Base-by-base conservation (phyloP, 2,797 vertebrate genomes). In the Sebastes cheni region DNA sequence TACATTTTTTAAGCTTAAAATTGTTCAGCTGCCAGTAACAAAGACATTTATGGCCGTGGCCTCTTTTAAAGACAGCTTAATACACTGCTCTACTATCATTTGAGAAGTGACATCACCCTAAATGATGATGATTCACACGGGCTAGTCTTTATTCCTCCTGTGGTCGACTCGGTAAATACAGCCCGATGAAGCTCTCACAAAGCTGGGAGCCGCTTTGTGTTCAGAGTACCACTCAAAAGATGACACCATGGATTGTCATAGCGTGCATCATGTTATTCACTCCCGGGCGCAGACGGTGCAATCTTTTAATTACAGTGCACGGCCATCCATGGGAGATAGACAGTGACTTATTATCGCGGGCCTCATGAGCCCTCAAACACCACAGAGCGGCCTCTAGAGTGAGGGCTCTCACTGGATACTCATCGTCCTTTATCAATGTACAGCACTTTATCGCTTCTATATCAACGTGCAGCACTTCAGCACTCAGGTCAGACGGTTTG, bases 301-400 rank as follows among this genome's bases (percentile, higher is more conserved):
- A 54, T 80, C 86, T 88, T 88, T 89, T 90, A 91, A 93, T 92
- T 86, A 83, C 83, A 86, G 72, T 50, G 55, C 67, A 55, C 7
- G 32, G 12, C 13, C 5, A 29, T 84, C 36, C 77, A 79, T 1
- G 42, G 77, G 61, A 76, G 86, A 87, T 67, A 64, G 85, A 87
- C 70, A 7, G 56, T 16, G 79, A 79, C 87, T 88, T 84, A 78
- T 80, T 82, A 84, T 79, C 75, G 29, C 8, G 39, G 60, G 71
- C 46, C 72, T 78, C 67, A 70, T 85, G 56, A 58, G 65, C 64
- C 59, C 23, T 65, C 60, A 76, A 78, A 88, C 75, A 56, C 66
- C 25, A 36, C 12, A 4, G 39, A 87, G 84, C 83, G 86, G 77
- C 75, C 75, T 83, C 79, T 86, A 64, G 34, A 81, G 64, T 79